A percentile compares a stretch with the other conserved stretches of the same genome.
phyloP scores from a whole-genome alignment of 1,140 invertebrate species.

The Ceratina calcarata region DNA sequence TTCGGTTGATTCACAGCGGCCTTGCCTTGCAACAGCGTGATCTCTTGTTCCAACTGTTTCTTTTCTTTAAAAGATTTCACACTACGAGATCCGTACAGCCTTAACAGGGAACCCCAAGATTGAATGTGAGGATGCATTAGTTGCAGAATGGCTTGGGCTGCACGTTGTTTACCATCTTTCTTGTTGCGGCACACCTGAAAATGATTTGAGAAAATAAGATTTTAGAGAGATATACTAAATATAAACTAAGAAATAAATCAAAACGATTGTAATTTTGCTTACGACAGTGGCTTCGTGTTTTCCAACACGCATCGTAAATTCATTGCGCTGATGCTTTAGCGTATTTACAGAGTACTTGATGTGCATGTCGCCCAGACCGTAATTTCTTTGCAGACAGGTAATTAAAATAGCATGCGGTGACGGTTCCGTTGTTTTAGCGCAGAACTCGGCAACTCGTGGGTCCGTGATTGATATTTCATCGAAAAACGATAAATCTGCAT shows the following conservation, averaged over 20 bases:
- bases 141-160: slow-evolving; percentile 96
- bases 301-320: slow-evolving; percentile 96
- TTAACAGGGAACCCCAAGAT: slow-evolving; percentile 96
- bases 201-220: neutral
- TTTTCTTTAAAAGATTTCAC: slow-evolving; percentile 96
- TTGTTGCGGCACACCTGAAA: slow-evolving; percentile 92
- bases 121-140: slow-evolving; percentile 94
- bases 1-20: slow-evolving; percentile 95
- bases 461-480: slow-evolving; percentile 96
- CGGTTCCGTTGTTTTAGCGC: slow-evolving; percentile 96
- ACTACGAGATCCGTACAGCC: slow-evolving; percentile 95
- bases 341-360: slow-evolving; percentile 94
- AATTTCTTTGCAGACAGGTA: slow-evolving; percentile 96
- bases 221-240: neutral
- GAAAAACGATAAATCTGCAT: slow-evolving; percentile 88
- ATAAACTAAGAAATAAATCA: neutral
- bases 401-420: slow-evolving; percentile 95
- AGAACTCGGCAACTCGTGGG: slow-evolving; percentile 95
- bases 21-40: slow-evolving; percentile 94
- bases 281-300: slow-evolving; percentile 93
- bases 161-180: slow-evolving; percentile 97
- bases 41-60: slow-evolving; percentile 96
- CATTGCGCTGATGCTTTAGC: slow-evolving; percentile 94
- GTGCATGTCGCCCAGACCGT: slow-evolving; percentile 93
- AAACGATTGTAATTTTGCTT: slow-evolving; percentile 47